phyloP scores from a whole-genome alignment of 2,797 vertebrate species.

The Gadopsis bispinosus region DNA sequence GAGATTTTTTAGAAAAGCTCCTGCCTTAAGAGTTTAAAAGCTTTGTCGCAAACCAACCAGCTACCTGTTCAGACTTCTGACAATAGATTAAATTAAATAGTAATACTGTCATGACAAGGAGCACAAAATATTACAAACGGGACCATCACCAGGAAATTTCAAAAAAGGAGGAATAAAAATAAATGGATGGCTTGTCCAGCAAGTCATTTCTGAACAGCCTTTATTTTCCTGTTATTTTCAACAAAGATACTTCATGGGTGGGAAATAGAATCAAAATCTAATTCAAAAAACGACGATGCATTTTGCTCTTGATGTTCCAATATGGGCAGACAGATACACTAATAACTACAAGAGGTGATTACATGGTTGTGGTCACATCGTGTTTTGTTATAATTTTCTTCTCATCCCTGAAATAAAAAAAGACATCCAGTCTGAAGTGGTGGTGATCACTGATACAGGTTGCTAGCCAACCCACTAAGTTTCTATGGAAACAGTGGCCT shows the following conservation, averaged over 20 bases:
- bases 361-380: neutral
- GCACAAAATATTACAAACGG: neutral
- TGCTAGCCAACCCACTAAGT: slow-evolving; percentile 66
- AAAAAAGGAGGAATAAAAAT: neutral
- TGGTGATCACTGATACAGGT: slow-evolving; percentile 41
- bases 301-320: neutral
- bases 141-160: no score
- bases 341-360: neutral
- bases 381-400: slow-evolving; percentile 17
- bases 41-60: neutral
- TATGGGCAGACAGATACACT: neutral
- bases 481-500: slow-evolving; percentile 72
- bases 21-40: slow-evolving; percentile 2
- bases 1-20: slow-evolving; percentile 4
- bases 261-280: neutral
- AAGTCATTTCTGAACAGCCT: neutral
- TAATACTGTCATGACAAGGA: neutral
- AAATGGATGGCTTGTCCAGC: neutral
- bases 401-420: slow-evolving; percentile 19
- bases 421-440: slow-evolving; percentile 44
- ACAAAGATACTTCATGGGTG: neutral
- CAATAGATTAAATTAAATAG: neutral
- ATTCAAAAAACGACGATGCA: neutral
- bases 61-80: neutral
- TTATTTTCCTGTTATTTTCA: neutral